phyloP scores from a whole-genome alignment of 2,797 vertebrate species.

The Coccyzus lansbergi region DNA sequence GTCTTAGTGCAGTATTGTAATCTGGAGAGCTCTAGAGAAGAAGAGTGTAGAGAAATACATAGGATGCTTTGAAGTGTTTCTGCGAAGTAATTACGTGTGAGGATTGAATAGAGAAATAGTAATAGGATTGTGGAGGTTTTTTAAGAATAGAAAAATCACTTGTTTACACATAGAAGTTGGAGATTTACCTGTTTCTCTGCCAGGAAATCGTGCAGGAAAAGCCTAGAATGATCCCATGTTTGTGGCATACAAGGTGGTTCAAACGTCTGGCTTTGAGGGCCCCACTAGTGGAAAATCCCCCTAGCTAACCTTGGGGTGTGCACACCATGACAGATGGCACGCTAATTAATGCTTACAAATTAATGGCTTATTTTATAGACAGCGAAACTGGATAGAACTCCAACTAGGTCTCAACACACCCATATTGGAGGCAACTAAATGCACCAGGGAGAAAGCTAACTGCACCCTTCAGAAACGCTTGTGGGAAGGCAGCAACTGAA shows the following conservation, averaged over 20 bases:
- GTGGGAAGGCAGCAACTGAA: neutral
- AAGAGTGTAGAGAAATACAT: neutral
- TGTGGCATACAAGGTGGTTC: neutral
- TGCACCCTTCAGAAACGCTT: neutral
- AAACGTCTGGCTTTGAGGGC: neutral
- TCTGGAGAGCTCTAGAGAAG: neutral
- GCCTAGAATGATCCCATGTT: neutral
- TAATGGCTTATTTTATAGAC: neutral
- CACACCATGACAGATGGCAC: neutral
- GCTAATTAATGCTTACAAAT: neutral
- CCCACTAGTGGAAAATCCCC: neutral
- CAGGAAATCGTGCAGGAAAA: neutral
- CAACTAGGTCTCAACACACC: neutral
- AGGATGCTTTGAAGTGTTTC: neutral
- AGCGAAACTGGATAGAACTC: neutral
- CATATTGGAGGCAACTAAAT: neutral
- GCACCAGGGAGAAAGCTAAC: neutral
- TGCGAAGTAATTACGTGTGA: neutral
- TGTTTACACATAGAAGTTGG: neutral
- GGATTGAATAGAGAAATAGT: neutral
- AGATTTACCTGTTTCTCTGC: neutral
- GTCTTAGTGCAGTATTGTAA: neutral
- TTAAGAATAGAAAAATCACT: neutral
- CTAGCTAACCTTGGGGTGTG: neutral
- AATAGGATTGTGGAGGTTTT: neutral